phyloP scores from a whole-genome alignment of 2,888 invertebrate genomes.

The Galeopsomyia nigrocyanea region DNA sequence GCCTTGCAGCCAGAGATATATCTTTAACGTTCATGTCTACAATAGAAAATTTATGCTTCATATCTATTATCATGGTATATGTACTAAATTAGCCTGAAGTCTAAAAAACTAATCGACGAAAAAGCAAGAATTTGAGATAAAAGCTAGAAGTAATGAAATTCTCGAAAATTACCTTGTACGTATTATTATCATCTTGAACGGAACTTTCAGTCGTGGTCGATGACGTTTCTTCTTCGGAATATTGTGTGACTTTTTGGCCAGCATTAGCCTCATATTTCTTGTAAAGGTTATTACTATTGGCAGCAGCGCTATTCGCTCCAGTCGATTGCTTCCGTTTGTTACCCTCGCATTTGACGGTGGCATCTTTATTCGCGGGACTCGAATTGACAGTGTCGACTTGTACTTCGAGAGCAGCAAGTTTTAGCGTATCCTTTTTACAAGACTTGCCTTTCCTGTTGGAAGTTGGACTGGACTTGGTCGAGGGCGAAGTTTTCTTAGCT shows the following conservation, averaged over 20 bases:
- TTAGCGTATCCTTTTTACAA: conserved; percentile 57
- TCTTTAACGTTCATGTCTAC: no score
- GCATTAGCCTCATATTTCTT: conserved; percentile 63
- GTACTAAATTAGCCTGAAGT: no score
- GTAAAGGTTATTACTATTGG: conserved; percentile 54
- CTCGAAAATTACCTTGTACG: conserved; percentile 51
- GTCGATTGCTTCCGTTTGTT: conserved; percentile 58
- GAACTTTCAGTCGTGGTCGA: conserved; percentile 81
- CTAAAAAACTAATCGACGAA: no score
- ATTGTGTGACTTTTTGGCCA: conserved; percentile 63
- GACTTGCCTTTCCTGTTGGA: conserved; percentile 57
- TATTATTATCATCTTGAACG: conserved; percentile 72
- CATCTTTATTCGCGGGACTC: conserved; percentile 40
- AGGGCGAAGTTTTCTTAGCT: conserved; percentile 38
- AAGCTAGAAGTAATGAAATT: no score
- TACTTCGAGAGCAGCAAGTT: conserved; percentile 67
- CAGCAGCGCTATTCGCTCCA: conserved; percentile 49
- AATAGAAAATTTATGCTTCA: no score
- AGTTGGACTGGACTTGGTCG: conserved; percentile 58
- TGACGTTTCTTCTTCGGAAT: conserved; percentile 77
- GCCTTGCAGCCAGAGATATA: no score
- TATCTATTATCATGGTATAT: no score
- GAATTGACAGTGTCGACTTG: conserved; percentile 50
- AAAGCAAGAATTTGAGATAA: no score
- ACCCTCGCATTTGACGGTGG: conserved; percentile 50